Conservation (phyloP, 2,888 invertebrate species). For the Drosophila siamana region DNA sequence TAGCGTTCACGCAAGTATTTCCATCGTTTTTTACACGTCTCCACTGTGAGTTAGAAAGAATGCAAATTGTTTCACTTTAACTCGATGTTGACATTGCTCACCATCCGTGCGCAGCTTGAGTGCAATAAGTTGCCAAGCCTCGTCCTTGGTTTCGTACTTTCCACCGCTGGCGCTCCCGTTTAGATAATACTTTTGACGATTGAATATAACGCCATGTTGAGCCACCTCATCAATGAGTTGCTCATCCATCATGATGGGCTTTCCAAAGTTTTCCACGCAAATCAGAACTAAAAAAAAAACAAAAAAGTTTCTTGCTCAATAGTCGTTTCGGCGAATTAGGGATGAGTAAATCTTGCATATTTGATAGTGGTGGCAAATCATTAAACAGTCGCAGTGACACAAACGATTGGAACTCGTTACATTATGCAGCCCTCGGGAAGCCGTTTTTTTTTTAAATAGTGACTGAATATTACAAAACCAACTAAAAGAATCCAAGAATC, state of each 20-base stretch:
- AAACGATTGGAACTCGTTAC: not conserved
- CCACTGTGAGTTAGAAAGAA: conserved; percentile 68
- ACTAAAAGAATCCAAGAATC: too few relatives aligned
- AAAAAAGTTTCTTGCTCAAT: conserved; percentile 19
- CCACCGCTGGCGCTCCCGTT: conserved; percentile 78
- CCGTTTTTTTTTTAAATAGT: too few relatives aligned
- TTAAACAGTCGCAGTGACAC: not conserved
- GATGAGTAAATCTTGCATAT: conserved; percentile 24
- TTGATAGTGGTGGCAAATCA: conserved; percentile 1
- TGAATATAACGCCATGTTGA: conserved; percentile 85
- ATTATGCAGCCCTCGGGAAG: not conserved
- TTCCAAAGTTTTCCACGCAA: not conserved
- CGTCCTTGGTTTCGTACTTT: conserved; percentile 85
- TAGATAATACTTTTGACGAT: conserved; percentile 85
- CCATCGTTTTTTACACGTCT: conserved; percentile 85
- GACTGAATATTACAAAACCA: too few relatives aligned
- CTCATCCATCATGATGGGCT: conserved; percentile 84
- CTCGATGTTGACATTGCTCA: conserved; percentile 52
- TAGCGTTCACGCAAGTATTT: conserved; percentile 85
- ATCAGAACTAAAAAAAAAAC: conserved; percentile 13
- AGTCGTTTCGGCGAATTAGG: conserved; percentile 30
- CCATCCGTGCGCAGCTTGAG: conserved; percentile 84
- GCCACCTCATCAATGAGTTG: conserved; percentile 85
- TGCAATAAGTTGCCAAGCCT: conserved; percentile 84
- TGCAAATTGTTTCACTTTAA: not conserved